Evolutionary conservation across 2,113 vertebrate genomes (phyloP).

Genomic region (Pelvicachromis taeniatus): DNA sequence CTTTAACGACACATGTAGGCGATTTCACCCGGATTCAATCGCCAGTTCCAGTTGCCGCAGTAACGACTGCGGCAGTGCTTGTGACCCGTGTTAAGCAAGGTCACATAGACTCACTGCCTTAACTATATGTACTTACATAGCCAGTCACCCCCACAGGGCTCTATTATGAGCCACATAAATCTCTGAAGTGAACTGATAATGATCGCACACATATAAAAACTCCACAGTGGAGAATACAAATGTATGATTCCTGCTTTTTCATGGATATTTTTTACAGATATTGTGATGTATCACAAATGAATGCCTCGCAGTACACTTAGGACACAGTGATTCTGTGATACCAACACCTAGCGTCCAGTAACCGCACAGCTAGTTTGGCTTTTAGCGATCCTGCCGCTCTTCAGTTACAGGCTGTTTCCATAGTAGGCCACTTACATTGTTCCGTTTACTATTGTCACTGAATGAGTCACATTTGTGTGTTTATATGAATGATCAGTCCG

Average conservation of each 20-base stretch:
- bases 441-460: neutral
- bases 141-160: neutral
- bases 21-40: neutral
- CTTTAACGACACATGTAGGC: neutral
- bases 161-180: neutral
- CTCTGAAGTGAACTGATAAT: neutral
- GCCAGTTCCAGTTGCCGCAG: neutral
- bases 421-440: neutral
- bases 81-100: neutral
- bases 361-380: rapidly evolving
- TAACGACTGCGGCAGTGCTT: neutral
- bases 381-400: neutral
- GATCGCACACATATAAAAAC: neutral
- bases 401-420: neutral
- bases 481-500: neutral
- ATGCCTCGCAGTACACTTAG: rapidly evolving
- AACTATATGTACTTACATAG: neutral
- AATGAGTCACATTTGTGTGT: neutral
- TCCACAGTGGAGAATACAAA: neutral
- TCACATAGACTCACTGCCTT: neutral
- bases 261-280: neutral
- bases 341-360: neutral
- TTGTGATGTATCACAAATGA: neutral
- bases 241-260: neutral
- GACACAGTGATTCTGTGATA: neutral